Conservation (phyloP, 2,113 vertebrate genomes). For the Onychostoma macrolepis region DNA sequence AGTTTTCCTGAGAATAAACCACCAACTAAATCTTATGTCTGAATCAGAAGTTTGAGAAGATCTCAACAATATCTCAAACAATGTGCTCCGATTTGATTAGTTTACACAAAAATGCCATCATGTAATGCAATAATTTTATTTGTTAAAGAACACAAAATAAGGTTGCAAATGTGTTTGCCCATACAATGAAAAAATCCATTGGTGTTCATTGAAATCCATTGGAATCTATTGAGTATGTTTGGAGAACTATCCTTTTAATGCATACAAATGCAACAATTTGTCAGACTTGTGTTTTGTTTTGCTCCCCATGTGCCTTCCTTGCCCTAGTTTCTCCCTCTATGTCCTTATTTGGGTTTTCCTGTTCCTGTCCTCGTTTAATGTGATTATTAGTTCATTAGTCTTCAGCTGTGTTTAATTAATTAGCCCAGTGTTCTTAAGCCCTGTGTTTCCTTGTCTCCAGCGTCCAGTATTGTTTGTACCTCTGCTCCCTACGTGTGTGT, state of each 20-base stretch:
- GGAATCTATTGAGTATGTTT: neutral
- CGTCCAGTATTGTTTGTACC: too few relatives aligned
- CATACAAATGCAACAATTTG: neutral
- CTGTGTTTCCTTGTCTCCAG: too few relatives aligned
- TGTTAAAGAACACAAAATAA: neutral
- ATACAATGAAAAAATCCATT: neutral
- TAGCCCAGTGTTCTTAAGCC: too few relatives aligned
- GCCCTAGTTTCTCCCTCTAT: too few relatives aligned
- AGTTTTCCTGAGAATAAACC: neutral
- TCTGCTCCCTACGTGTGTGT: too few relatives aligned
- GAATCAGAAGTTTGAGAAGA: neutral
- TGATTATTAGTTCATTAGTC: too few relatives aligned
- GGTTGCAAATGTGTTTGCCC: neutral
- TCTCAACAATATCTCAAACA: neutral
- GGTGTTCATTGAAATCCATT: neutral
- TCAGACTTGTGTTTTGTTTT: too few relatives aligned
- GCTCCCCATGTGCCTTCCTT: too few relatives aligned
- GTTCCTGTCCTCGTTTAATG: too few relatives aligned
- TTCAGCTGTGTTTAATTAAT: too few relatives aligned
- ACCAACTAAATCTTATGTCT: too few relatives aligned
- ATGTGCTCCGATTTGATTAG: neutral
- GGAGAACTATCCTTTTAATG: neutral
- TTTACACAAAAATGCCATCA: neutral
- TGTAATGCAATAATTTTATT: neutral
- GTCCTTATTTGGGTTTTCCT: too few relatives aligned